These are phyloP conservation scores for Diadema setosum DNA, from an alignment of 35 echinoderm and acorn worm genomes.

Conservation along the genomic window DNA sequence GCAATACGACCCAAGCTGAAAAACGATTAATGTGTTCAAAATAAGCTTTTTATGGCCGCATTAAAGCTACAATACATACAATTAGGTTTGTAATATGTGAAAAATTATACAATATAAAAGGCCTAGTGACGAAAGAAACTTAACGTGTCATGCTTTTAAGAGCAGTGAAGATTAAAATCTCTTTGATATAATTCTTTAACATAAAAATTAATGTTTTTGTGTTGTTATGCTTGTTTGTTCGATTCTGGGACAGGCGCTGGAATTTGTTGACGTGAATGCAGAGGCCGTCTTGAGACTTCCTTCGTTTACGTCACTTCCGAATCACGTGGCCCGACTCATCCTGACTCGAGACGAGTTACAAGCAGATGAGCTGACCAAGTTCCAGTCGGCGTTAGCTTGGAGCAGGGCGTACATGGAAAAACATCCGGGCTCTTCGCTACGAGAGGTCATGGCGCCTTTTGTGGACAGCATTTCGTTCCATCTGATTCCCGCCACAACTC, in stretches of 20 bases:
- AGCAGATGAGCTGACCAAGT: slow-evolving; percentile 93
- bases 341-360: slow-evolving; percentile 92
- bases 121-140: too few species aligned
- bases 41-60: too few species aligned
- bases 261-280: slow-evolving; percentile 88
- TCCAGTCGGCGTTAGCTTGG: slow-evolving; percentile 81
- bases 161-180: too few species aligned
- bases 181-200: too few species aligned
- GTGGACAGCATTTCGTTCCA: slow-evolving; percentile 90
- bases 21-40: too few species aligned
- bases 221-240: not conserved
- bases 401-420: slow-evolving; percentile 53
- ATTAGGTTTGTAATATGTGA: too few species aligned
- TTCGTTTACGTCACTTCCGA: slow-evolving; percentile 74
- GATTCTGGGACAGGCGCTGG: slow-evolving; percentile 60
- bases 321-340: slow-evolving; percentile 90
- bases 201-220: too few species aligned
- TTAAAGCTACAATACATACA: too few species aligned
- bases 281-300: slow-evolving; percentile 78
- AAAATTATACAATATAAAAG: too few species aligned
- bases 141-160: too few species aligned
- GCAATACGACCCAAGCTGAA: too few species aligned
- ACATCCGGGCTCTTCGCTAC: slow-evolving; percentile 48
- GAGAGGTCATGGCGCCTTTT: slow-evolving; percentile 78
- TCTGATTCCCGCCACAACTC: slow-evolving; percentile 75